These are phyloP conservation scores for Plotosus lineatus DNA, from an alignment of 2,113 vertebrate genomes.

Conservation along the genomic window DNA sequence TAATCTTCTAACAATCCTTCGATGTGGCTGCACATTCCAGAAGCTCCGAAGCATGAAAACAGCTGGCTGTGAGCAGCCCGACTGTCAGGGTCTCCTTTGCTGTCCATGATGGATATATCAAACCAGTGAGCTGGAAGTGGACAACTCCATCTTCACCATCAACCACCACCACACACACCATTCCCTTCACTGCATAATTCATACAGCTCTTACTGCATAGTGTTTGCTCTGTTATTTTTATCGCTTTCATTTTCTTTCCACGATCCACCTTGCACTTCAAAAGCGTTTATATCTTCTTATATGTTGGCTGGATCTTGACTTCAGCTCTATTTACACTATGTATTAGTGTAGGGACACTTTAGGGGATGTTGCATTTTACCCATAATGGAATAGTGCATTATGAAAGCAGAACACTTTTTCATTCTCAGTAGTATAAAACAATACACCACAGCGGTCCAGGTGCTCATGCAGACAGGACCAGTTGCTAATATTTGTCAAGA, in stretches of 20 bases:
- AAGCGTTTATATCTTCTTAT: constrained; percentile 1
- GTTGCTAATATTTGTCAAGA: too few species aligned
- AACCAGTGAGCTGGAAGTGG: constrained; percentile 75
- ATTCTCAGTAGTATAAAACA: constrained; percentile 31
- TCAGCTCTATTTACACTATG: constrained; percentile 5
- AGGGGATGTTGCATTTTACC: constrained; percentile 16
- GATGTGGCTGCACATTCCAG: constrained; percentile 68
- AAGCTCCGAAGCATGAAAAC: constrained; percentile 76
- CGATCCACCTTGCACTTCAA: neutral
- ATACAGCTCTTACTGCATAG: constrained; percentile 50
- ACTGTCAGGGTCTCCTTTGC: constrained; percentile 77
- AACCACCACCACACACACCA: constrained; percentile 56
- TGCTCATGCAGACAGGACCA: too few species aligned
- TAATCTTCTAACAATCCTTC: constrained; percentile 76
- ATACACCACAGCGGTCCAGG: neutral
- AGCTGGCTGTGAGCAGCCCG: constrained; percentile 76
- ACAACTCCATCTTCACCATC: constrained; percentile 69
- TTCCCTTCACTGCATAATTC: constrained; percentile 68
- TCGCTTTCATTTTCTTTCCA: constrained; percentile 8
- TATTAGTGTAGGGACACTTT: neutral
- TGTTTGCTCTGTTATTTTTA: neutral
- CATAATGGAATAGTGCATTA: constrained; percentile 29
- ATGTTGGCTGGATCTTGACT: neutral
- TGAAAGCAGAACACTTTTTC: constrained; percentile 24
- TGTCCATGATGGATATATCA: constrained; percentile 80